Evolutionary conservation across 2,113 vertebrate species (phyloP), one percentile per base, ranked within the genome.

Genomic region (Nothocercus julius): DNA sequence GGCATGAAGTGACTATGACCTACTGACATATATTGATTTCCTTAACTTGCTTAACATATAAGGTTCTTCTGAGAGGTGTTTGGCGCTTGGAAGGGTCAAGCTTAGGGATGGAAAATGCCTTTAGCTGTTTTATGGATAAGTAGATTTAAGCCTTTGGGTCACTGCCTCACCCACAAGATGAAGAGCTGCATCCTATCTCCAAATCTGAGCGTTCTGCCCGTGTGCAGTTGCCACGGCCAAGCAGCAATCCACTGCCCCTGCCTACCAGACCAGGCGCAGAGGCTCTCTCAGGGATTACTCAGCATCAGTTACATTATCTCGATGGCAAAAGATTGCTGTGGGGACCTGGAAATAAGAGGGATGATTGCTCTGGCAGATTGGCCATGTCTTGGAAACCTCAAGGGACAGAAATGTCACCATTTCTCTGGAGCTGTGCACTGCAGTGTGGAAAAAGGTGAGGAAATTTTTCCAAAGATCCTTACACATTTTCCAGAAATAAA

Each of bases 191-290:
- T 64, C 7, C 47, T 34, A 3, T 45, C 15, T 72, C 21, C 30
- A 42, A 19, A 24, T 11, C 51, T 62, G 15, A 0, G 0, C 7
- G 27, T 22, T 38, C 30, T 28, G 34, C 7, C 2, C 4, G 14
- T 16, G n/a, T 54, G 44, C 28, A 30, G 4, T 22, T 36, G n/a
- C 30, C 17, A 2, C 58, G 18, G 30, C 17, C 51, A n/a, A 30
- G 10, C 61, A 13, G 25, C 40, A 36, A 2, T 16, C 27, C 45
- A 24, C 6, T 64, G 9, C 19, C 47, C 56, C 19, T 45, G 34
- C 5, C 36, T 30, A 0, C 13, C 32, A 21, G 51, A 19, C 87
- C 84, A 12, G 0, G 1, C 32, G 30, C 11, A 6, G 24, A 38
- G 47, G 3, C 36, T 49, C 17, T n/a, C 27, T 69, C 54, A 7